A percentile compares a stretch with the other conserved stretches of the same genome.
Conservation (phyloP, 2,888 invertebrate genomes). For the Steromphala cineraria region DNA sequence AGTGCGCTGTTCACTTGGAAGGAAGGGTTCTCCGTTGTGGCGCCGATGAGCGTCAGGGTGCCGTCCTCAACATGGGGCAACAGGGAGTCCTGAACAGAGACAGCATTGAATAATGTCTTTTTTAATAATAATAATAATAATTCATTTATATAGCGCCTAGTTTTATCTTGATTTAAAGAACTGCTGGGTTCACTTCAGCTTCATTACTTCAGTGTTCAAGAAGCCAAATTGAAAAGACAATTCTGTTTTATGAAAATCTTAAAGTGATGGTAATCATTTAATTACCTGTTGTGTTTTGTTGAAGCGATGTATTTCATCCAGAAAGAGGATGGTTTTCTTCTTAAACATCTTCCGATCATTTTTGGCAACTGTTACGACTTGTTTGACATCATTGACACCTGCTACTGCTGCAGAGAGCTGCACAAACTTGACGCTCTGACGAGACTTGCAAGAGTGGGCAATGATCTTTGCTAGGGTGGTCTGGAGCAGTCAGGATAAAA, state of each 20-base stretch:
- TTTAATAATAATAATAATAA: no score
- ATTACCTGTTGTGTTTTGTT: slow-evolving; percentile 86
- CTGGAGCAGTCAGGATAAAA: slow-evolving; percentile 75
- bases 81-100: slow-evolving; percentile 81
- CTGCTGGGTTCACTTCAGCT: no score
- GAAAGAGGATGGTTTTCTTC: slow-evolving; percentile 85
- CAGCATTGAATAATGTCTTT: neutral
- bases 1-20: slow-evolving; percentile 88
- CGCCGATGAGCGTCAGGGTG: slow-evolving; percentile 85
- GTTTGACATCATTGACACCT: slow-evolving; percentile 87
- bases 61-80: slow-evolving; percentile 88
- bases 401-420: slow-evolving; percentile 86
- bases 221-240: neutral
- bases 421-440: slow-evolving; percentile 80
- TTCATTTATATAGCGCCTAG: no score
- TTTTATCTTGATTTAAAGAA: no score
- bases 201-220: no score
- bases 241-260: no score
- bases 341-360: slow-evolving; percentile 83
- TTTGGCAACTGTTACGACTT: slow-evolving; percentile 83
- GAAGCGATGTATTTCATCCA: slow-evolving; percentile 92
- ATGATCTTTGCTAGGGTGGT: slow-evolving; percentile 87
- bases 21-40: slow-evolving; percentile 92
- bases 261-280: neutral
- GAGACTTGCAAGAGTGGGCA: slow-evolving; percentile 81